Evolutionary conservation across 1,140 invertebrate species (phyloP).

Genomic region (Dryas iulia): DNA sequence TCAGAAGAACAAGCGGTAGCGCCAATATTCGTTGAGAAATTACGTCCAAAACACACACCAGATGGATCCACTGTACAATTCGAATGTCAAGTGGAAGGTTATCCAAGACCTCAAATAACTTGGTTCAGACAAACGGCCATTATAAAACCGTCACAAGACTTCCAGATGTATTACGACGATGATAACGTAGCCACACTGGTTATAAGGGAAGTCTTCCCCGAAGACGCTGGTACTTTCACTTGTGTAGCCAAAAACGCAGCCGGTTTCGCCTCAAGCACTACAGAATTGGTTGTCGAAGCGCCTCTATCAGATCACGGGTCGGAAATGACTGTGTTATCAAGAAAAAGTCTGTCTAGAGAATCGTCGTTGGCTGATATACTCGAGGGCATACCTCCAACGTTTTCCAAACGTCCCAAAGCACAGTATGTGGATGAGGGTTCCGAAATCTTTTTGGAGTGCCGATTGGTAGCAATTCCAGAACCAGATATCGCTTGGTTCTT

Average conservation of each 20-base stretch:
- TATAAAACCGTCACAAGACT: conserved; percentile 93
- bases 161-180: conserved; percentile 96
- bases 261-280: conserved; percentile 95
- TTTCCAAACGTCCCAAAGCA: conserved; percentile 91
- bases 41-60: conserved; percentile 89
- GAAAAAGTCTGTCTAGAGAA: conserved; percentile 91
- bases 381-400: conserved; percentile 96
- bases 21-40: conserved; percentile 91
- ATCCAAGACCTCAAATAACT: conserved; percentile 94
- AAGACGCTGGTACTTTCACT: conserved; percentile 98
- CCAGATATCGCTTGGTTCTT: conserved; percentile 93
- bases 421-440: conserved; percentile 90
- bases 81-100: conserved; percentile 93
- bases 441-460: conserved; percentile 90
- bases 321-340: conserved; percentile 88
- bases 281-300: conserved; percentile 93
- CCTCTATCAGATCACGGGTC: conserved; percentile 94
- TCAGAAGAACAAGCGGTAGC: conserved; percentile 88
- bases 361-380: conserved; percentile 94
- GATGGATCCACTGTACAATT: conserved; percentile 95
- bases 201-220: conserved; percentile 97
- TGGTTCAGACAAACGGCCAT: conserved; percentile 97
- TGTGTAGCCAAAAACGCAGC: conserved; percentile 97
- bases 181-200: conserved; percentile 95
- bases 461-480: conserved; percentile 93